Evolutionary conservation across 2,797 vertebrate species (phyloP), one percentile per base, ranked within the genome.

Genomic region (Sebastes taczanowskii): DNA sequence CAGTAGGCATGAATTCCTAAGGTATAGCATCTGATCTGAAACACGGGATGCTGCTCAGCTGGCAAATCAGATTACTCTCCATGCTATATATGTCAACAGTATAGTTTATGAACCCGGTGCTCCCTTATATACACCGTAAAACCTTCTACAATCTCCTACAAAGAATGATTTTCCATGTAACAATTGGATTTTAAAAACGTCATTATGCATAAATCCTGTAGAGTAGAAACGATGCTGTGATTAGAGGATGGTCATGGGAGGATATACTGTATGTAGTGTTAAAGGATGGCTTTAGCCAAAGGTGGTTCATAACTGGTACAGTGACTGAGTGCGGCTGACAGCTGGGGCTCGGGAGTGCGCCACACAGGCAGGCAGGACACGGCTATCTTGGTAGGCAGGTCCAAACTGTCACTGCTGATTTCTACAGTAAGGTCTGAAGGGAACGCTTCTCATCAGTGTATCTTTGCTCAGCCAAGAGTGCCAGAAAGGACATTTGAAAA

Each of bases 291-390:
- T 70, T 52, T 80, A 73, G 90, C 87, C 73, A 90, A 93, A 91
- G 85, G 86, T 91, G 88, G 84, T 90, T 86, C 71, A 89, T 92
- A 91, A 87, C 89, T 76, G 85, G 61, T 87, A 77, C 84, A 85
- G 81, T 91, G 91, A 90, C 88, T 93, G 94, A 95, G 87, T 86
- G 84, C 86, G 94, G 88, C 87, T 95, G 95, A 95, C 96, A 95
- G 94, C 89, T 85, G 81, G 90, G 89, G 86, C 90, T 88, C 62
- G 18, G 85, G 91, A 90, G 89, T 85, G 88, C 78, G 63, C 86
- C 84, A 78, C 86, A 77, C 35, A 89, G 90, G 86, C 89, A 88
- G 89, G 78, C 74, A 85, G 89, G 89, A 91, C 90, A 79, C 82
- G 84, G 85, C 83, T 93, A 83, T 35, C 85, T 93, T 92, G 92